A percentile compares a stretch with the other conserved stretches of the same genome.
phyloP scores from a whole-genome alignment of 2,888 invertebrate species.

The Pterobdella sp. region DNA sequence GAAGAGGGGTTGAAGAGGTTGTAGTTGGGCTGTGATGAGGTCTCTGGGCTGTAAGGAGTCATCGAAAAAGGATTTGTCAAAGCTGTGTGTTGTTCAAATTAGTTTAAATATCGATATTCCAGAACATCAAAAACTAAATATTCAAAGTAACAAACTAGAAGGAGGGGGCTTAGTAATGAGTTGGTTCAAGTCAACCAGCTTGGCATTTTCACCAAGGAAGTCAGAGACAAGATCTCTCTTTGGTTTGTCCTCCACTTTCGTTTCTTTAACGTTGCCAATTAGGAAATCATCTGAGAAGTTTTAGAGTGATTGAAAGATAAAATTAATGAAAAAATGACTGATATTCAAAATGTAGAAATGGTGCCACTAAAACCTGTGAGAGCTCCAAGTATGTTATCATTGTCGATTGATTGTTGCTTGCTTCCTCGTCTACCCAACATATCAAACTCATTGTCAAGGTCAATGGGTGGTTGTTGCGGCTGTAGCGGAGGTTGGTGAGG shows the following conservation, averaged over 20 bases:
- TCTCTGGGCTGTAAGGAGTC: slow-evolving; percentile 10
- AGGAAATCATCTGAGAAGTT: not conserved
- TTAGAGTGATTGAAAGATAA: not conserved
- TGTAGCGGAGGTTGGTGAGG: slow-evolving; percentile 10
- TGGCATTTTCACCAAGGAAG: slow-evolving; percentile 92
- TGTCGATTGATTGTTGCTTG: not conserved
- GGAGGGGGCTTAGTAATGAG: slow-evolving; percentile 62
- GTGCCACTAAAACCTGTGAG: slow-evolving; percentile 10
- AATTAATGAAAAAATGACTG: not conserved
- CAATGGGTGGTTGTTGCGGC: slow-evolving; percentile 7
- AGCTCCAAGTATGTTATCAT: slow-evolving; percentile 5
- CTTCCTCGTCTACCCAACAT: not conserved
- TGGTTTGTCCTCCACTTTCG: not conserved
- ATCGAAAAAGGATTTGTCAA: slow-evolving; percentile 29
- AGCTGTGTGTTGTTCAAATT: slow-evolving; percentile 12
- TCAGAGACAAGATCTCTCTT: slow-evolving; percentile 59
- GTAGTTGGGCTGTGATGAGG: slow-evolving; percentile 18
- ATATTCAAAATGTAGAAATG: not conserved
- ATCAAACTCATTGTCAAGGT: slow-evolving; percentile 23
- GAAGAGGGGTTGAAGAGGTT: slow-evolving; percentile 13
- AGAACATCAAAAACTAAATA: not conserved
- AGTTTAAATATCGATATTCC: not conserved
- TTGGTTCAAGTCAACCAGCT: slow-evolving; percentile 92
- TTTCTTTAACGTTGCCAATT: not conserved
- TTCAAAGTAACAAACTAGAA: slow-evolving; percentile 22